Conservation (phyloP, 2,113 vertebrate species). For the Epinephelus moara region DNA sequence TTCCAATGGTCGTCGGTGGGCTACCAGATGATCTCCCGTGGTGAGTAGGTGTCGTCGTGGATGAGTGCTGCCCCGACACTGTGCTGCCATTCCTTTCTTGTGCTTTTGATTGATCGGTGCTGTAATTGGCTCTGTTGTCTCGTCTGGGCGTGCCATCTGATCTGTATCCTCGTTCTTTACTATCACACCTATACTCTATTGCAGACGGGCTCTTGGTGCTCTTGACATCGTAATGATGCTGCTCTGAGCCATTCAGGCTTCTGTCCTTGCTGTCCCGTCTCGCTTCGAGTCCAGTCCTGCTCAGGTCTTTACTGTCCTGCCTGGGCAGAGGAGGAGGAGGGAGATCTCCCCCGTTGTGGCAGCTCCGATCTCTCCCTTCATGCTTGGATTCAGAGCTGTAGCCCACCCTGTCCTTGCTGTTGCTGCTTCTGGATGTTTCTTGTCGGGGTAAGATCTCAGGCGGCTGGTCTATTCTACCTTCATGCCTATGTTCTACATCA, state of each 20-base stretch:
- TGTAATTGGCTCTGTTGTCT: constrained; percentile 89
- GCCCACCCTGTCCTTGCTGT: constrained; percentile 62
- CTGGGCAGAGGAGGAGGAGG: constrained; percentile 70
- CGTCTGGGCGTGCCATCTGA: constrained; percentile 91
- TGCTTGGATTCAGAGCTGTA: constrained; percentile 61
- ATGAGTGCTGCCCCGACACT: constrained; percentile 86
- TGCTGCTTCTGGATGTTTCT: constrained; percentile 66
- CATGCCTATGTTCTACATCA: constrained; percentile 75
- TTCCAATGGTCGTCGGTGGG: constrained; percentile 89
- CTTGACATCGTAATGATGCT: constrained; percentile 69
- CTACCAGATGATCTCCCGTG: constrained; percentile 91
- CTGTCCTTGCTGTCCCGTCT: constrained; percentile 82
- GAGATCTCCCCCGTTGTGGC: constrained; percentile 72
- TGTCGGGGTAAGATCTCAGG: constrained; percentile 76
- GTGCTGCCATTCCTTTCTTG: constrained; percentile 91
- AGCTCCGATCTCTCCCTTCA: constrained; percentile 71
- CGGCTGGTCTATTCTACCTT: constrained; percentile 80
- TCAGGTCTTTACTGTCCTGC: constrained; percentile 80
- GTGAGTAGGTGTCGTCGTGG: constrained; percentile 88
- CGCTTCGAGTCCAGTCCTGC: constrained; percentile 76
- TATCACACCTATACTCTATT: constrained; percentile 68
- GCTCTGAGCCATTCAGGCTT: constrained; percentile 74
- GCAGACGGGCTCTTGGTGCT: constrained; percentile 68
- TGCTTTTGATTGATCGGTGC: constrained; percentile 91
- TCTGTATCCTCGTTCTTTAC: constrained; percentile 84